Evolutionary conservation across 2,797 vertebrate genomes (phyloP).

Genomic region (Gymnoscopelus microlampas): DNA sequence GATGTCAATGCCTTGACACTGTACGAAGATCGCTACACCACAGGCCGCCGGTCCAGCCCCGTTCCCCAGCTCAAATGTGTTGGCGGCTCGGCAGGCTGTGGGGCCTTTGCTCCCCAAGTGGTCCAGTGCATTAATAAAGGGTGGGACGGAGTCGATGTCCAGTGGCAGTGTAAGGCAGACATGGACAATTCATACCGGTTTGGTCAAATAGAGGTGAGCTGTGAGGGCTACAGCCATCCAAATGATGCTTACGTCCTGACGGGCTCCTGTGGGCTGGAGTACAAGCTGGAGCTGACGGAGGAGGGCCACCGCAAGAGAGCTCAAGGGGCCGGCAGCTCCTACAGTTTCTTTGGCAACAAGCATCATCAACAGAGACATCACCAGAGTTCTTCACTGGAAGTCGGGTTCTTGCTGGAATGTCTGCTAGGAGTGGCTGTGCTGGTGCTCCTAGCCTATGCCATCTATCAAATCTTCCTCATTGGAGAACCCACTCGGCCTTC

Average conservation of each 20-base stretch:
- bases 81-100: slow-evolving; percentile 89
- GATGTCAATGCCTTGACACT: slow-evolving; percentile 89
- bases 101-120: slow-evolving; percentile 78
- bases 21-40: slow-evolving; percentile 79
- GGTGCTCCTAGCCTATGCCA: slow-evolving; percentile 80
- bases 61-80: slow-evolving; percentile 90
- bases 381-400: slow-evolving; percentile 41
- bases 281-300: slow-evolving; percentile 87
- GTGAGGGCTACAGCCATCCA: slow-evolving; percentile 82
- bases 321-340: slow-evolving; percentile 39
- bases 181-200: slow-evolving; percentile 87
- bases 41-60: slow-evolving; percentile 81
- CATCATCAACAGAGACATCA: slow-evolving; percentile 17
- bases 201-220: slow-evolving; percentile 69
- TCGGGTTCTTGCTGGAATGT: slow-evolving; percentile 24
- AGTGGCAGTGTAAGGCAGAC: slow-evolving; percentile 97
- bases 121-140: slow-evolving; percentile 95
- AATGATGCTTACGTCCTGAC: slow-evolving; percentile 87
- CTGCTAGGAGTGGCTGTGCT: slow-evolving; percentile 80
- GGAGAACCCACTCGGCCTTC: no score
- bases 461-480: no score
- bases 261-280: slow-evolving; percentile 94
- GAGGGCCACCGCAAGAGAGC: slow-evolving; percentile 71
- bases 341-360: slow-evolving; percentile 46
- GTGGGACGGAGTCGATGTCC: slow-evolving; percentile 88